Conservation (phyloP, 2,797 vertebrate genomes). For the Euthynnus affinis region DNA sequence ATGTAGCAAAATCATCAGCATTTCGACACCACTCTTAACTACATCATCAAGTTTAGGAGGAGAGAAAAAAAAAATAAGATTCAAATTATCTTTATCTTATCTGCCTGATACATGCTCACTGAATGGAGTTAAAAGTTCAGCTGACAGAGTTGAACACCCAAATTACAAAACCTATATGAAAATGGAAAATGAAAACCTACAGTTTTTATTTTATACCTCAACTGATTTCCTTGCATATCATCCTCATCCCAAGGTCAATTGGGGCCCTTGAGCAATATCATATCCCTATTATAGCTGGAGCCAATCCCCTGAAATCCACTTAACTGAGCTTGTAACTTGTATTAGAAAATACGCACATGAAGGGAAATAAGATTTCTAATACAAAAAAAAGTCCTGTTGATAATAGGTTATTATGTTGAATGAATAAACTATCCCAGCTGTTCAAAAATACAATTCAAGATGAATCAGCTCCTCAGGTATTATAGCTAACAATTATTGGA, state of each 20-base stretch:
- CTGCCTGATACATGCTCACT: not conserved
- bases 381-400: slow-evolving; percentile 20
- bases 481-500: slow-evolving; percentile 63
- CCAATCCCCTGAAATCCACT: slow-evolving; percentile 18
- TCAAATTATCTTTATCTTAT: not conserved
- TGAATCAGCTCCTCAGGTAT: slow-evolving; percentile 57
- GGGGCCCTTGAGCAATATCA: slow-evolving; percentile 55
- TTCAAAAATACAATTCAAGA: slow-evolving; percentile 35
- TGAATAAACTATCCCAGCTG: slow-evolving; percentile 55
- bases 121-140: slow-evolving; percentile 26
- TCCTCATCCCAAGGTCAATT: slow-evolving; percentile 55
- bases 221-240: slow-evolving; percentile 37
- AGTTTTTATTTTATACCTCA: slow-evolving; percentile 18
- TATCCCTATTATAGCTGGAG: slow-evolving; percentile 33
- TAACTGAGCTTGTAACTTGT: slow-evolving; percentile 28
- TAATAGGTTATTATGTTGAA: slow-evolving; percentile 34
- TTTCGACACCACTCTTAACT: not conserved
- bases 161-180: slow-evolving; percentile 30
- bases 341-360: slow-evolving; percentile 22
- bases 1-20: not conserved
- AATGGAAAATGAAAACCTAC: slow-evolving; percentile 27
- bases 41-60: not conserved
- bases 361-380: slow-evolving; percentile 1
- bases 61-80: not conserved
- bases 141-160: not conserved